Evolutionary conservation across 2,888 invertebrate species (phyloP).

Genomic region (Gortyna flavago): DNA sequence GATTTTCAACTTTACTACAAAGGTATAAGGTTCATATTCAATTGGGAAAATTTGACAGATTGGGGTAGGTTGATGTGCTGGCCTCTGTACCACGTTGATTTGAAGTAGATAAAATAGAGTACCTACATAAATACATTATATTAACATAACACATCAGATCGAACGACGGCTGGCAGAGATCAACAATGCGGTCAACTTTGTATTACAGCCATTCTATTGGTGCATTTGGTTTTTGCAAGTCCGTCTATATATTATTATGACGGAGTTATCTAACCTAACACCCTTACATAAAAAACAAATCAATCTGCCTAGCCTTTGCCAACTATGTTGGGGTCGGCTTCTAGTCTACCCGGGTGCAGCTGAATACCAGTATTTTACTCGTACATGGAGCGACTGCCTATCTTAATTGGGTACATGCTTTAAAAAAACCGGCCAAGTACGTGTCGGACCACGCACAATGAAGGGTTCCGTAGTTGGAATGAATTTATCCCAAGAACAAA

Average conservation of each 20-base stretch:
- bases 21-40: too few relatives aligned
- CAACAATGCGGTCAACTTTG: conserved; percentile 56
- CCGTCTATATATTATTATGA: too few relatives aligned
- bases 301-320: neutral
- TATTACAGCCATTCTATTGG: conserved; percentile 39
- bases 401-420: neutral
- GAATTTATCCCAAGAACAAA: too few relatives aligned
- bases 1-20: too few relatives aligned
- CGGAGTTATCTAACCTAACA: too few relatives aligned
- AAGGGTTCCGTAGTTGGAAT: too few relatives aligned
- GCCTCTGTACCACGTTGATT: conserved; percentile 47
- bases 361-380: neutral
- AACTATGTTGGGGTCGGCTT: neutral
- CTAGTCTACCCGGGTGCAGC: neutral
- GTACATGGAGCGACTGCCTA: neutral
- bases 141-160: conserved; percentile 74
- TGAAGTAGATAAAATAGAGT: conserved; percentile 5
- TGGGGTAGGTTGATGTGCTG: too few relatives aligned
- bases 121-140: conserved; percentile 60
- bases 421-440: too few relatives aligned
- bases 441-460: too few relatives aligned
- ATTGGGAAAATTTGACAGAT: too few relatives aligned
- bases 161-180: conserved; percentile 63
- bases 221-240: conserved; percentile 52
- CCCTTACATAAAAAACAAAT: too few relatives aligned